phyloP scores from a whole-genome alignment of 2,113 vertebrate species.

The Rallus limicola region DNA sequence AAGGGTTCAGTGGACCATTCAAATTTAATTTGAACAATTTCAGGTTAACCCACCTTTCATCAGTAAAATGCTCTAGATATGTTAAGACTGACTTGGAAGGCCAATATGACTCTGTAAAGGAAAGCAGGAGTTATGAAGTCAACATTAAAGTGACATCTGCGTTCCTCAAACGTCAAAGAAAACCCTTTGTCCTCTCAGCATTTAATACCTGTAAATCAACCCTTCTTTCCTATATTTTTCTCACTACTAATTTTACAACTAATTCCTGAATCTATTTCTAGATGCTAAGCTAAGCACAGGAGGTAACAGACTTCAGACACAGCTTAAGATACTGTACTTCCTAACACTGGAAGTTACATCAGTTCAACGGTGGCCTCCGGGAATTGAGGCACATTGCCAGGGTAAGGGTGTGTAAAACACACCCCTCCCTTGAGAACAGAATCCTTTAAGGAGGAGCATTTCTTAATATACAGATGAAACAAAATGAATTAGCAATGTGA shows the following conservation, averaged over 20 bases:
- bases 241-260: not conserved
- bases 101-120: not conserved
- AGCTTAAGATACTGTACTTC: not conserved
- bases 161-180: constrained; percentile 46
- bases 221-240: not conserved
- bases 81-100: not conserved
- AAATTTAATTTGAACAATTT: constrained; percentile 45
- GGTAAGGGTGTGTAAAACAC: not conserved
- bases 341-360: not conserved
- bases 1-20: constrained; percentile 4
- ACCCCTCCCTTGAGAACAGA: not conserved
- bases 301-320: not conserved
- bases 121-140: not conserved
- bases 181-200: constrained; percentile 33
- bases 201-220: constrained; percentile 35
- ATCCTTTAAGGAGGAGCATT: not conserved
- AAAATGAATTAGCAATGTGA: not conserved
- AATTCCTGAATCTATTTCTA: not conserved
- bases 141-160: not conserved
- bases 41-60: constrained; percentile 13
- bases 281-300: not conserved
- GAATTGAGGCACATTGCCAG: not conserved
- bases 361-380: not conserved
- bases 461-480: not conserved
- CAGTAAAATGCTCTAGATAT: not conserved